Conservation (phyloP, 92 coral and sea anemone species). For the Nematostella vectensis region DNA sequence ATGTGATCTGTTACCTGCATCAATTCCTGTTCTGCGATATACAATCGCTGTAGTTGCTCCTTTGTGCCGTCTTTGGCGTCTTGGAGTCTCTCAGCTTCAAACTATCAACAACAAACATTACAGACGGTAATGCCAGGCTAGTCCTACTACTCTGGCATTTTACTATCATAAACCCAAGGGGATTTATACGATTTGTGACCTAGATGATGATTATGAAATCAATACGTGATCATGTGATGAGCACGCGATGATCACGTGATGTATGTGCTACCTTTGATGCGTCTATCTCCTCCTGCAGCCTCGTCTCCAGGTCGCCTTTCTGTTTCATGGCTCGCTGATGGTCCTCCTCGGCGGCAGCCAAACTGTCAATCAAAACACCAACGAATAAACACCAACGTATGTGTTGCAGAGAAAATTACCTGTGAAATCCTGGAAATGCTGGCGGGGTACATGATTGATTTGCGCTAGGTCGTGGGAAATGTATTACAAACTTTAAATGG, state of each 20-base stretch:
- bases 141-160: too few species aligned
- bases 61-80: conserved; percentile 49
- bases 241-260: too few species aligned
- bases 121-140: too few species aligned
- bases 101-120: neutral
- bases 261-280: conserved; percentile 85
- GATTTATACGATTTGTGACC: too few species aligned
- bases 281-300: conserved; percentile 71
- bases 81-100: conserved; percentile 15
- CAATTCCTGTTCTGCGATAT: conserved; percentile 79
- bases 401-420: too few species aligned
- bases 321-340: conserved; percentile 81
- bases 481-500: too few species aligned
- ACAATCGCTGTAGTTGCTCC: conserved; percentile 69
- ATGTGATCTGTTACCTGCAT: conserved; percentile 56
- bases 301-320: conserved; percentile 70
- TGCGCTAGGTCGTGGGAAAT: too few species aligned
- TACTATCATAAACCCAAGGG: too few species aligned
- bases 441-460: too few species aligned
- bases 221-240: too few species aligned
- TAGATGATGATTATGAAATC: too few species aligned
- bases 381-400: neutral
- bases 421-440: too few species aligned
- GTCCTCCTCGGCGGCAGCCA: conserved; percentile 73
- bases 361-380: conserved; percentile 29